These are phyloP conservation scores for Psococerastis gibbosa DNA, from an alignment of 2,888 invertebrate genomes.

Conservation along the genomic window DNA sequence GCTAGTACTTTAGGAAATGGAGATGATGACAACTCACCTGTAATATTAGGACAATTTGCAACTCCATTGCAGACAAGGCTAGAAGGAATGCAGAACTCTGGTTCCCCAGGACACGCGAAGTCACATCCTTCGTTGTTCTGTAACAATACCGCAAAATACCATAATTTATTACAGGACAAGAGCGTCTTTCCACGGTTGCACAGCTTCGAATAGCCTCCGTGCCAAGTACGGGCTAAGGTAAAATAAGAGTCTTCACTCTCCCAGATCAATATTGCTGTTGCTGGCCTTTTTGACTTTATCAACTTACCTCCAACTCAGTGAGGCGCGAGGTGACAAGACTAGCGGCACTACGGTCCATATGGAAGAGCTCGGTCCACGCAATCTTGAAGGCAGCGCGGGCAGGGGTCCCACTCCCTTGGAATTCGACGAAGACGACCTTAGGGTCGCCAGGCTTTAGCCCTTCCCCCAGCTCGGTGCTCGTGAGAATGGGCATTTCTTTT, in stretches of 20 bases:
- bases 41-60: slow-evolving; percentile 64
- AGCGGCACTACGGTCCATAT: slow-evolving; percentile 69
- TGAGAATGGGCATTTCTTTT: slow-evolving; percentile 58
- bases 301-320: slow-evolving; percentile 30
- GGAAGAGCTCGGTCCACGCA: slow-evolving; percentile 77
- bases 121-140: slow-evolving; percentile 45
- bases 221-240: no score
- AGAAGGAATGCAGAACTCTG: slow-evolving; percentile 64
- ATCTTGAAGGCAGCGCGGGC: slow-evolving; percentile 72
- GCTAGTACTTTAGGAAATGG: no score
- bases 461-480: slow-evolving; percentile 52
- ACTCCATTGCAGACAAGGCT: slow-evolving; percentile 73
- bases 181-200: no score
- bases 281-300: neutral
- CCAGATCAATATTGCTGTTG: no score
- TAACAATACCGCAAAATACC: neutral
- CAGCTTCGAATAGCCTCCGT: no score
- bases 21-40: slow-evolving; percentile 24
- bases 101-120: slow-evolving; percentile 72
- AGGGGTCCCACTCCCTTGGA: slow-evolving; percentile 45
- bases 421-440: slow-evolving; percentile 7
- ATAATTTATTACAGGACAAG: neutral
- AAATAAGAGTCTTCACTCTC: no score
- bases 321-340: slow-evolving; percentile 57
- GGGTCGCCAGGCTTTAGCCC: neutral